Evolutionary conservation across 2,797 vertebrate species (phyloP).

Genomic region (Gobio occitaniae): DNA sequence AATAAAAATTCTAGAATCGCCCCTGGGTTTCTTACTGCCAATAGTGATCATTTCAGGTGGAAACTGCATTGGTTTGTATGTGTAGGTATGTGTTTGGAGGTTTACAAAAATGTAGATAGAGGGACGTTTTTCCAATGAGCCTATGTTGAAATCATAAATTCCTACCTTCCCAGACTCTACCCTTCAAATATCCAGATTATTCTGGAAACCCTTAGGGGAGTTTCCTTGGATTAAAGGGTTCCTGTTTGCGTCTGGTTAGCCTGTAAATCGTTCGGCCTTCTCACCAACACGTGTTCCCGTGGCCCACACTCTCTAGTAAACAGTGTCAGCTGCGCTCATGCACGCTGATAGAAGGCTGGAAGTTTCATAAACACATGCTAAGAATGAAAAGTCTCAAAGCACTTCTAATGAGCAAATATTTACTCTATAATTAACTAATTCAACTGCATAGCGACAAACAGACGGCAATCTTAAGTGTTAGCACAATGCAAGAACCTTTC

Average conservation of each 20-base stretch:
- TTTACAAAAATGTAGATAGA: not conserved
- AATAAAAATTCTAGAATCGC: too few species aligned
- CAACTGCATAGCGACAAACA: conserved; percentile 37
- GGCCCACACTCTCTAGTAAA: conserved; percentile 43
- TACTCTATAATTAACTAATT: conserved; percentile 55
- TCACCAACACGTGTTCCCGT: conserved; percentile 43
- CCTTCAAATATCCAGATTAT: conserved; percentile 8
- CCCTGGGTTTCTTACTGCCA: not conserved
- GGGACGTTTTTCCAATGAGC: not conserved
- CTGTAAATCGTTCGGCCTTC: conserved; percentile 46
- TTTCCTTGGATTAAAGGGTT: conserved; percentile 48
- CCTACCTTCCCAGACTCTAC: not conserved
- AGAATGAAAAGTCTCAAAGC: conserved; percentile 53
- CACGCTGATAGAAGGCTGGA: conserved; percentile 44
- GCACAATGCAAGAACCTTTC: conserved; percentile 19
- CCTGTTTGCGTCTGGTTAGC: conserved; percentile 51
- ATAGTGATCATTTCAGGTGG: not conserved
- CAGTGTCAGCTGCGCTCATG: conserved; percentile 51
- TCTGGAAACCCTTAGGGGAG: not conserved
- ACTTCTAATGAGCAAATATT: conserved; percentile 61
- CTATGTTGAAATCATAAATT: not conserved
- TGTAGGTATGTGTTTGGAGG: not conserved
- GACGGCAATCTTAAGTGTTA: conserved; percentile 31
- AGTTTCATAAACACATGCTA: conserved; percentile 51
- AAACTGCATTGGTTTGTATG: not conserved